These are phyloP conservation scores for Erannis defoliaria DNA, from an alignment of 2,888 invertebrate species.

Conservation along the genomic window DNA sequence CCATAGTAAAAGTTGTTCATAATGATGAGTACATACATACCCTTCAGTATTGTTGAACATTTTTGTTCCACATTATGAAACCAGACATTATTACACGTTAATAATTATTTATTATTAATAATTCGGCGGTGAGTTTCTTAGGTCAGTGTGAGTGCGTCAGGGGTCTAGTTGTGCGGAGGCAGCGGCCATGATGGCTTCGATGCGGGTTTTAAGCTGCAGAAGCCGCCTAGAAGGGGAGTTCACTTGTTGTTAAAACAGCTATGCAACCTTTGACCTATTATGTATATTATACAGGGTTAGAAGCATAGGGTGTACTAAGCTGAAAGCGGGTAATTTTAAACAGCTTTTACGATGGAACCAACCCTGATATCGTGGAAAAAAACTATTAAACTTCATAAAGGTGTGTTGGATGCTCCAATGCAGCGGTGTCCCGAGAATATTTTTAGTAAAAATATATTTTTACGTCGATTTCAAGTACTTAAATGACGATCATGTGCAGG, in stretches of 20 bases:
- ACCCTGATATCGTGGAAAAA: no score
- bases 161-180: conserved; percentile 46
- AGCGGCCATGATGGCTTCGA: conserved; percentile 72
- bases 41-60: no score
- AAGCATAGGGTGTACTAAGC: background rate
- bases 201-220: conserved; percentile 67
- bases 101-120: conserved; percentile 13
- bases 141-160: conserved; percentile 26
- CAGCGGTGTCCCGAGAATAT: no score
- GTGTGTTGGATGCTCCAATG: no score
- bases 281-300: background rate
- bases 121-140: conserved; percentile 12
- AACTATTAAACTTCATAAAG: no score
- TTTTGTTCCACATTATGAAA: background rate
- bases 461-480: no score
- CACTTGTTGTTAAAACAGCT: conserved; percentile 26
- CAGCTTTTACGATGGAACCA: no score
- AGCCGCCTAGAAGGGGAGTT: conserved; percentile 71
- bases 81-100: conserved; percentile 6
- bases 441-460: no score
- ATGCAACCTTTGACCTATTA: conserved; percentile 11
- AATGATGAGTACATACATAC: no score
- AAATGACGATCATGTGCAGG: no score
- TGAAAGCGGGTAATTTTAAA: no score
- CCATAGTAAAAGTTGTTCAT: no score